Evolutionary conservation across 2,888 invertebrate genomes (phyloP), one percentile per base, ranked within the genome.

Genomic region (Linnaemya vulpina): DNA sequence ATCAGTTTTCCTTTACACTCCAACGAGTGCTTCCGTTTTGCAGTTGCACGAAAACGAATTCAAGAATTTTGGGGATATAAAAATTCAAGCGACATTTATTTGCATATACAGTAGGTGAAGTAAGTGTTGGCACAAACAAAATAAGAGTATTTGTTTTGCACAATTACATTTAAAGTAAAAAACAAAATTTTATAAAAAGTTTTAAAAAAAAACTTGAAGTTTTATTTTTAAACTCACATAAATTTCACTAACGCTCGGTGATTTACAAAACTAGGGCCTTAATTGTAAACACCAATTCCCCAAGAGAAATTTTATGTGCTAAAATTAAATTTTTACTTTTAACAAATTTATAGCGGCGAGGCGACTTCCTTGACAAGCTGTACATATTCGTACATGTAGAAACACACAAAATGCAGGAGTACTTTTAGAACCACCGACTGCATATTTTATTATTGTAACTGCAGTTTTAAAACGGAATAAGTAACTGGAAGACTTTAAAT

Each of bases 21-120:
- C 49, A 78, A 49, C 22, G 43, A 76, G 13, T 65, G 35, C 9
- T 67, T 70, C 30, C 62, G 35, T 53, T 79, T 67, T 20, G 25
- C 40, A 46, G 20, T 49, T 81, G 30, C 30, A 74, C 22, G 43
- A 74, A 74, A 60, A 49, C 22, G 49, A 38, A 43, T 3, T 60
- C 30, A 40, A 71, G 49, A 40, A 20, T 65, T 38, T 65, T n/a
- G 3, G 10, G n/a, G 1, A 70, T 51, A 30, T 22, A 68, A 67
- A 76, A 67, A 67, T 67, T 13, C 9, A 58, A 58, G 38, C 25
- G 5, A 11, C 30, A 17, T 46, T n/a, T 20, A 46, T 71, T 46
- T 60, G 46, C 58, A 46, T 30, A 17, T 46, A 25, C 43, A 65
- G 35, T 62, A 7, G 17, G 17, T 62, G 11, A 43, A 30, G 15